These are phyloP conservation scores for Drosophila prostipennis DNA, from an alignment of 2,888 invertebrate genomes.

Conservation along the genomic window DNA sequence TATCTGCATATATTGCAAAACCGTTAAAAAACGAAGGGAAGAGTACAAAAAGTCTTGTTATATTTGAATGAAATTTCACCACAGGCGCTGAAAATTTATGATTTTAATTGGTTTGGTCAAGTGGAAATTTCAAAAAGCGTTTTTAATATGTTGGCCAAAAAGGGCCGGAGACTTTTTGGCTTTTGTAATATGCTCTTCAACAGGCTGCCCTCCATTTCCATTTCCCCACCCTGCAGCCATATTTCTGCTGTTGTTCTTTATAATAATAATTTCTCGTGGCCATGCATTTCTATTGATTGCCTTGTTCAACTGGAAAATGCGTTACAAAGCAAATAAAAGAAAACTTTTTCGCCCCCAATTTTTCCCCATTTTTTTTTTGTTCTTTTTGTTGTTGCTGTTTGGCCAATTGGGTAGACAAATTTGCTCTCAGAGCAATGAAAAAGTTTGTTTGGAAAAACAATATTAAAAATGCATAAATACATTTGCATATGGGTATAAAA, in stretches of 20 bases:
- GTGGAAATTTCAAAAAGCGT: slow-evolving; percentile 64
- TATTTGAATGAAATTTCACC: slow-evolving; percentile 57
- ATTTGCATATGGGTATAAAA: slow-evolving; percentile 12
- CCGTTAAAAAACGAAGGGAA: slow-evolving; percentile 2
- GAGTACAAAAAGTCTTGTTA: slow-evolving; percentile 43
- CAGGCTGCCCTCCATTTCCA: slow-evolving; percentile 5
- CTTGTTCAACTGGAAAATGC: slow-evolving; percentile 56
- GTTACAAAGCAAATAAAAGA: slow-evolving; percentile 22
- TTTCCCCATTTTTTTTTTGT: slow-evolving; percentile 1
- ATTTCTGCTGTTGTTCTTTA: slow-evolving; percentile 30
- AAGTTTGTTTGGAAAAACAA: slow-evolving; percentile 38
- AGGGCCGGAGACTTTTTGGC: slow-evolving; percentile 30
- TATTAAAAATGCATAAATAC: slow-evolving; percentile 50
- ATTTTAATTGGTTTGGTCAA: slow-evolving; percentile 77
- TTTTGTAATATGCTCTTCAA: slow-evolving; percentile 46
- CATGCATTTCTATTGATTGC: slow-evolving; percentile 62
- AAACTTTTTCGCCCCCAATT: slow-evolving; percentile 20
- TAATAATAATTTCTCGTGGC: slow-evolving; percentile 55
- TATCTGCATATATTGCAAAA: slow-evolving; percentile 39
- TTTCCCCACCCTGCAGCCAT: neutral
- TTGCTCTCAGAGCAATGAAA: slow-evolving; percentile 27
- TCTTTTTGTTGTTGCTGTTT: neutral
- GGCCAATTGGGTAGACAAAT: slow-evolving; percentile 39
- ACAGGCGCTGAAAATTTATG: slow-evolving; percentile 66
- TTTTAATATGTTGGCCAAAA: slow-evolving; percentile 49